Evolutionary conservation across 2,888 invertebrate species (phyloP).

Genomic region (Nebria brevicollis): DNA sequence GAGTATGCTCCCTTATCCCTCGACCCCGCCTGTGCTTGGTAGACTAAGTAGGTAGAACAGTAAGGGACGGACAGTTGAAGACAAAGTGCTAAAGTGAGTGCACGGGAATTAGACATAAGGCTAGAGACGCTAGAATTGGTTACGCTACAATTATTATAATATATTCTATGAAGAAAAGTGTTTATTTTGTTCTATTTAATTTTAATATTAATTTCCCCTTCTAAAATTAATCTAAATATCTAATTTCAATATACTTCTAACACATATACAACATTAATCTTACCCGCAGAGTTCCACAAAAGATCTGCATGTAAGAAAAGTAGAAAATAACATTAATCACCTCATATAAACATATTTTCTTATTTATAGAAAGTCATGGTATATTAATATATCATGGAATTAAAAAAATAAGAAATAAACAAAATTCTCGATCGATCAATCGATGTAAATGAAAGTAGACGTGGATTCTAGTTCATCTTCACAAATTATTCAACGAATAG

Average conservation of each 20-base stretch:
- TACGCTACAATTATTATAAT: no score
- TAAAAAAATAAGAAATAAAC: background rate
- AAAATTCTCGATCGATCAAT: background rate
- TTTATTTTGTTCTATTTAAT: no score
- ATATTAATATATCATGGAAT: background rate
- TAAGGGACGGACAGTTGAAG: no score
- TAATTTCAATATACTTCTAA: background rate
- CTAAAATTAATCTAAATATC: background rate
- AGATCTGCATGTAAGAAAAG: constrained; percentile 62
- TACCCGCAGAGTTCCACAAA: constrained; percentile 66
- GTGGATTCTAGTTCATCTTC: background rate
- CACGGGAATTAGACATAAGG: no score
- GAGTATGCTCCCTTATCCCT: no score
- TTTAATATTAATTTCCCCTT: background rate
- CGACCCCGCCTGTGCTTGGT: no score
- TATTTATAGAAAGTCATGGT: background rate
- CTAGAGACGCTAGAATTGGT: no score
- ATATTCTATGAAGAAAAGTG: no score
- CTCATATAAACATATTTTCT: background rate
- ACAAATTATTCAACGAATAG: background rate
- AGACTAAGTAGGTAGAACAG: no score
- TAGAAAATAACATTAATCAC: constrained; percentile 1
- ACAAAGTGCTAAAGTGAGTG: no score
- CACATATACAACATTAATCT: constrained; percentile 51
- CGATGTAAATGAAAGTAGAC: background rate